Base-by-base conservation (phyloP, 2,113 vertebrate species). In the Pachyramphus minor region DNA sequence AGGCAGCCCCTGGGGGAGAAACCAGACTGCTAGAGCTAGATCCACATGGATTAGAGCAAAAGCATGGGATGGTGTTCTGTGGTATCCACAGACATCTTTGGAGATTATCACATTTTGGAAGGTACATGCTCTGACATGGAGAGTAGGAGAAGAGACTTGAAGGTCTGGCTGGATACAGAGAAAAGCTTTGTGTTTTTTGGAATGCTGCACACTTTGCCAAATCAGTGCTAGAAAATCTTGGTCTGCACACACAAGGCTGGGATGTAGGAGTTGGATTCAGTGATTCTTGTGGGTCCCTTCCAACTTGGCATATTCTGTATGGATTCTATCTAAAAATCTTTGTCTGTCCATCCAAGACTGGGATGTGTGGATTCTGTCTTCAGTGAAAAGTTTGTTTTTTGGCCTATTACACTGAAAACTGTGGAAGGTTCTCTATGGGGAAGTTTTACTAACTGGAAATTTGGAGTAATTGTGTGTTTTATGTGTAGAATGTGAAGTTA, bases 121-220 rank as follows among this genome's bases (percentile, higher is more conserved):
- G 64, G 56, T 63, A 30, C 89, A 1, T 86, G 73, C 64, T 89
- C 73, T 30, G 44, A 41, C 89, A 82, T n/a, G 77, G 66, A 68
- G 52, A 39, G n/a, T 42, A 72, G 84, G 69, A 59, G 94, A 91
- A 89, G 52, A 84, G 56, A 63, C 93, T 78, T 84, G 94, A 94
- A 79, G 23, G n/a, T 92, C 80, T 95, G 89, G 13, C 89, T 90
- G 86, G 56, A 16, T 84, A 35, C 33, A 31, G 64, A 14, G 80
- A n/a, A 64, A 30, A 86, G 60, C 42, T 78, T 81, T 74, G 22
- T 87, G 56, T 68, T 7, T 39, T 72, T 31, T 84, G 83, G 66
- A 94, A 84, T 84, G 60, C 44, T 84, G 50, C 50, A 19, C 13
- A 2, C 75, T 87, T 80, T 83, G 72, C 85, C 82, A 96, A 69